Percentiles rank a stretch among this genome's conserved stretches.
Evolutionary conservation across 2,113 vertebrate genomes (phyloP).

Genomic region (Peromyscus leucopus): DNA sequence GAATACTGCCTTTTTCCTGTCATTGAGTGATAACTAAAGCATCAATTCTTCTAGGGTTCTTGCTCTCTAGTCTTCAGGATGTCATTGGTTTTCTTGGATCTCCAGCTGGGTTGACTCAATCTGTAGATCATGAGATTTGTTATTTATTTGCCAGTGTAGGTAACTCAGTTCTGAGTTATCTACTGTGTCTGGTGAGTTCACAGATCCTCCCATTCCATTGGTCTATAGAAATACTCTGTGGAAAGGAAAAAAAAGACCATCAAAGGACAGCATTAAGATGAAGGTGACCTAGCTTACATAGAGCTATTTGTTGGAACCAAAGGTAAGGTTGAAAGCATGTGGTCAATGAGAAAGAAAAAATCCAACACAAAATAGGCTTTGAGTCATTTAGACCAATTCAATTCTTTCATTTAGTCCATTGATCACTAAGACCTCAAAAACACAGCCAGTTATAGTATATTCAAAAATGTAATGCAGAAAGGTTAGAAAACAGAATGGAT

Average conservation of each 20-base stretch:
- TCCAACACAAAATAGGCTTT: not conserved
- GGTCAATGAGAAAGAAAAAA: not conserved
- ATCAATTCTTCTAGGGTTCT: not conserved
- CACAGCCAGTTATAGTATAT: not conserved
- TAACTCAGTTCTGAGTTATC: not conserved
- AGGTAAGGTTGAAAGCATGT: not conserved
- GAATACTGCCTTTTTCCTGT: not conserved
- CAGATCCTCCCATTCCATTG: not conserved
- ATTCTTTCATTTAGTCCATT: not conserved
- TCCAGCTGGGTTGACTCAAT: not conserved
- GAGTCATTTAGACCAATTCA: not conserved
- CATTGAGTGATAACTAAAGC: not conserved
- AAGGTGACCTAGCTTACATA: not conserved
- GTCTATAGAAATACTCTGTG: not conserved
- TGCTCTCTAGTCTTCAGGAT: not conserved
- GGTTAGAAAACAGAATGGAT: not conserved
- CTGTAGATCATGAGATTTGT: not conserved
- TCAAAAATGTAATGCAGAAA: not conserved
- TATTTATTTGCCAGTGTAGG: not conserved
- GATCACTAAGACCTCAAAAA: not conserved
- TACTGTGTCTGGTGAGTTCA: not conserved
- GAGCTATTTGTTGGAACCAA: not conserved
- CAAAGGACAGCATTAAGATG: not conserved
- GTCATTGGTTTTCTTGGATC: not conserved
- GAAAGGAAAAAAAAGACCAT: not conserved